A percentile compares a stretch with the other conserved stretches of the same genome.
Evolutionary conservation across 2,113 vertebrate species (phyloP).

Genomic region (Haplotaxodon microlepis): DNA sequence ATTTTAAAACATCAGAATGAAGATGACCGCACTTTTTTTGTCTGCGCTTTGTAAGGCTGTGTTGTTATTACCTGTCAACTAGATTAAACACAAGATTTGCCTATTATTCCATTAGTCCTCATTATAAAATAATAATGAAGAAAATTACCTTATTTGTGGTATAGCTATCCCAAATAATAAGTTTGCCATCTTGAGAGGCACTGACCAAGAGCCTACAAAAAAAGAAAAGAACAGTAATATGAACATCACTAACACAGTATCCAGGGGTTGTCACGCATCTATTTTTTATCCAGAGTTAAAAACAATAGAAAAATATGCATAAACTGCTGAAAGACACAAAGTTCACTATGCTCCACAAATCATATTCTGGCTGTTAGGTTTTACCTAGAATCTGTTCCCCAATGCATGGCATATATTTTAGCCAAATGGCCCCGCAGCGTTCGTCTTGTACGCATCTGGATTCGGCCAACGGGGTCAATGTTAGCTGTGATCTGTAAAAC

Average conservation of each 20-base stretch:
- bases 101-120: not conserved
- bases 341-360: not conserved
- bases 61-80: not conserved
- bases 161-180: slow-evolving; percentile 99
- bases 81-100: not conserved
- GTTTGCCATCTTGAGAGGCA: slow-evolving; percentile 98
- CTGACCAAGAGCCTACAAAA: slow-evolving; percentile 91
- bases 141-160: slow-evolving; percentile 95
- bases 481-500: slow-evolving; percentile 91
- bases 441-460: slow-evolving; percentile 98
- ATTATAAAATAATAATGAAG: not conserved
- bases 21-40: not conserved
- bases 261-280: not conserved
- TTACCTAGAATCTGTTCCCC: slow-evolving; percentile 98
- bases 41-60: not conserved
- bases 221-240: not conserved
- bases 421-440: slow-evolving; percentile 96
- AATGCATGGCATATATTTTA: slow-evolving; percentile 99
- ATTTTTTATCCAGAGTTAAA: not conserved
- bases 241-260: not conserved
- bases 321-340: not conserved
- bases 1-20: not conserved
- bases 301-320: not conserved
- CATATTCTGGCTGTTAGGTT: not conserved
- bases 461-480: slow-evolving; percentile 95